Evolutionary conservation across 2,888 invertebrate genomes (phyloP), one percentile per base, ranked within the genome.

Genomic region (Petrolisthes cinctipes): DNA sequence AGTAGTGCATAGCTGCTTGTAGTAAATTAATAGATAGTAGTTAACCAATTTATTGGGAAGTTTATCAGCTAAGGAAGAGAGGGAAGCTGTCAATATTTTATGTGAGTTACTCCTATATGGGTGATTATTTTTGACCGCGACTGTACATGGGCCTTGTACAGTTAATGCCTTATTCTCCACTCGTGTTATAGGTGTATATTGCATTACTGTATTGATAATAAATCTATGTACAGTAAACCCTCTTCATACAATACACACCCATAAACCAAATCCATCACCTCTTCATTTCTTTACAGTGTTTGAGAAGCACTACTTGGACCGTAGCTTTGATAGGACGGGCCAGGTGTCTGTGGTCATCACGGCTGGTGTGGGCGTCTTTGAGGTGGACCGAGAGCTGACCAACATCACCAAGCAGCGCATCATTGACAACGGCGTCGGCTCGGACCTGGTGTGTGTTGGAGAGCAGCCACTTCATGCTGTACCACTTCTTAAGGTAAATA

Each of bases 381-480:
- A 99, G 93, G 99, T 99, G 1, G 99, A 99, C 93, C 94, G 99
- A 89, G 98, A 98, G 93, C 94, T 99, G 53, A 98, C 98, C 0
- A 98, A 98, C 92, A 97, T 99, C 53, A 99, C 99, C 0, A 99
- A 99, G 93, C 99, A 99, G 93, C 94, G 99, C 90, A 97, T 99
- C 91, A 99, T 99, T 91, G 99, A 99, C 93, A 98, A 99, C 93
- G 99, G 99, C 84, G 98, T 98, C 17, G 98, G 98, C 23, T 98
- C 98, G 93, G 99, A 99, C 93, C 94, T 99, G 91, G 99, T 99
- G 6, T 99, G 99, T 93, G 97, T 99, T 51, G 99, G 99, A 4
- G 99, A 99, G 93, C 99, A 99, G 92, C 99, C 99, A 0, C 93
- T 99, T 83, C 99, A 99, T 93, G 99, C 99, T 4, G 99, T 99